Base-by-base conservation (phyloP, 2,888 invertebrate genomes). In the Galerucella nymphaeae region DNA sequence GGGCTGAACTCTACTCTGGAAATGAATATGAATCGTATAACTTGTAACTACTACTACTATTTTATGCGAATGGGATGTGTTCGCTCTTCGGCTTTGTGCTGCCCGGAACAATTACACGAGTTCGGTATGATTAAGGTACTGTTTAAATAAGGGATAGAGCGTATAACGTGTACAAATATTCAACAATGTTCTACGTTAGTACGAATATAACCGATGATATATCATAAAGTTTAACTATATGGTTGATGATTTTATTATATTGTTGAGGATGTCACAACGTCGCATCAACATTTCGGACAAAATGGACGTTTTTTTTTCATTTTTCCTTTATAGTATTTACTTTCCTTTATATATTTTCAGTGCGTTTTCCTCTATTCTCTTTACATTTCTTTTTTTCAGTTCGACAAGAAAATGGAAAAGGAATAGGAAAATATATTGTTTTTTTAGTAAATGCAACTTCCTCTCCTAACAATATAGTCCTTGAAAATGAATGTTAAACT, bases 141-240 rank as follows among this genome's bases (percentile, higher is more conserved):
- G 65, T 65, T 65, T 65, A 65, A 65, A 65, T 65, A 65, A 65
- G 53, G 65, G 65, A 61, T 61, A 61, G 13, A 41, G 41, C 61
- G 41, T 38, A 50, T 50, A 50, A 50, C 16, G n/a, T 38, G 38
- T 38, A 16, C 61, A 30, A 16, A 50, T 50, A 50, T 41, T 30
- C 61, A 61, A 61, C 61, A 61, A 61, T 61, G 61, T 16, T 14
- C 38, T 41, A 38, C 38, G 61, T 41, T 61, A 57, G 23, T 14
- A 50, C 50, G 50, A 14, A 45, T n/a, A 59, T 59, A 59, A 59
- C 59, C 13, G 59, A 59, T 23, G n/a, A 23, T 20, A 59, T 55
- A 55, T 16, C 16, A 45, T 13, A 14, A 45, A 38, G 30, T 38
- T 38, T 38, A 38, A 38, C 30, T 38, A 38, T 8, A 38, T 6